Evolutionary conservation across 2,888 invertebrate genomes (phyloP).

Genomic region (Orchesellides sinensis): DNA sequence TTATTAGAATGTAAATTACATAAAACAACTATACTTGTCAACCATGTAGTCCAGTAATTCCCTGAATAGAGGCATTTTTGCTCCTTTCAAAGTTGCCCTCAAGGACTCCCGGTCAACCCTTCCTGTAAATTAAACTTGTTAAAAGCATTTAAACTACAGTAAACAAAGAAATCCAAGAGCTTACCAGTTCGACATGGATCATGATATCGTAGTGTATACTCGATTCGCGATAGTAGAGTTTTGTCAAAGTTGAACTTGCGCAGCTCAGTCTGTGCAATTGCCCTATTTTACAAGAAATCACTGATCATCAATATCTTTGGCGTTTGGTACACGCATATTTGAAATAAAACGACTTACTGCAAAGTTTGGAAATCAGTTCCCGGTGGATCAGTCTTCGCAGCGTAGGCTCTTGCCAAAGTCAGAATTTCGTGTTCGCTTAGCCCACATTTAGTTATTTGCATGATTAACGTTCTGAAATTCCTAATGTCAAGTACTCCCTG

Average conservation of each 20-base stretch:
- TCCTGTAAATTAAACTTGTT: constrained; percentile 76
- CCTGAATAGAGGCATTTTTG: constrained; percentile 83
- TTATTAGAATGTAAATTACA: too few relatives aligned
- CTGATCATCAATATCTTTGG: too few relatives aligned
- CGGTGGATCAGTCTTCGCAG: constrained; percentile 78
- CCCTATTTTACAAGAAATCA: constrained; percentile 78
- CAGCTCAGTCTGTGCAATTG: constrained; percentile 84
- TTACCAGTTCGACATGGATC: constrained; percentile 79
- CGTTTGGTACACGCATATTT: too few relatives aligned
- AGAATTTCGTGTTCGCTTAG: constrained; percentile 89
- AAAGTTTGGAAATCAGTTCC: constrained; percentile 73
- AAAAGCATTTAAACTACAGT: background rate
- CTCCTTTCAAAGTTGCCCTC: constrained; percentile 83
- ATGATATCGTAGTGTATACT: constrained; percentile 81
- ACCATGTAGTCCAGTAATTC: constrained; percentile 85
- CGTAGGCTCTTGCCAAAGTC: constrained; percentile 85
- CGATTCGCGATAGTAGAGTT: constrained; percentile 71
- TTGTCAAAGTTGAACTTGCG: constrained; percentile 79
- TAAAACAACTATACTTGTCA: constrained; percentile 82
- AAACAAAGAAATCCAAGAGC: background rate
- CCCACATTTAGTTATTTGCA: constrained; percentile 71
- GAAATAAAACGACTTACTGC: constrained; percentile 54
- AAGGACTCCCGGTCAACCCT: constrained; percentile 81
- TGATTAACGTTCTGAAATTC: constrained; percentile 66
- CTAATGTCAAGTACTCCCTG: constrained; percentile 70